Conservation (phyloP, 2,797 vertebrate genomes). For the Myotis findleyi region DNA sequence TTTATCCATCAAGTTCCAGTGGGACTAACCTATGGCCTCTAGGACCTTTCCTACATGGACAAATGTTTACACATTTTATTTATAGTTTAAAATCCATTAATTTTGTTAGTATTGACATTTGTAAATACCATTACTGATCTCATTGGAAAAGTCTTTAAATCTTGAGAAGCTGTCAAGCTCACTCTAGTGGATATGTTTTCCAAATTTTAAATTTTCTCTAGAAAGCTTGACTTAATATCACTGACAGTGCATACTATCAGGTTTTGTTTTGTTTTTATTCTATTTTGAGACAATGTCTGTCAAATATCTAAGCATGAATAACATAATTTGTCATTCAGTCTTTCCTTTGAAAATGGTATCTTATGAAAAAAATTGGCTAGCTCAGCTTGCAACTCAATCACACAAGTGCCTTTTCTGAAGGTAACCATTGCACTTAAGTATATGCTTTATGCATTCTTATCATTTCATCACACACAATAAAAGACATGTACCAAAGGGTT, state of each 20-base stretch:
- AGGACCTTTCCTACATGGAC: background rate
- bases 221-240: background rate
- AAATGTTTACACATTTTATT: slow-evolving; percentile 8
- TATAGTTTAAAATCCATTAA: background rate
- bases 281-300: slow-evolving; percentile 26
- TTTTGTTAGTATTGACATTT: background rate
- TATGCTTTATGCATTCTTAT: background rate
- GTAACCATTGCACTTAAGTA: background rate
- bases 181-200: background rate
- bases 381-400: background rate
- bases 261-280: background rate
- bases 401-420: background rate
- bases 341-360: slow-evolving; percentile 28
- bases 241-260: background rate
- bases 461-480: background rate
- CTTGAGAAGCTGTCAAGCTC: background rate
- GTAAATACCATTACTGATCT: background rate
- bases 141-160: background rate
- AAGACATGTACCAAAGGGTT: background rate
- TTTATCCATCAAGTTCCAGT: background rate
- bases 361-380: slow-evolving; percentile 8
- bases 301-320: background rate
- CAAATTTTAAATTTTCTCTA: slow-evolving; percentile 10
- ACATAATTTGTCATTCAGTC: background rate
- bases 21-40: background rate